Percentiles rank a stretch among this genome's conserved stretches.
phyloP scores from a whole-genome alignment of 2,888 invertebrate genomes.

The Epinotia demarniana region DNA sequence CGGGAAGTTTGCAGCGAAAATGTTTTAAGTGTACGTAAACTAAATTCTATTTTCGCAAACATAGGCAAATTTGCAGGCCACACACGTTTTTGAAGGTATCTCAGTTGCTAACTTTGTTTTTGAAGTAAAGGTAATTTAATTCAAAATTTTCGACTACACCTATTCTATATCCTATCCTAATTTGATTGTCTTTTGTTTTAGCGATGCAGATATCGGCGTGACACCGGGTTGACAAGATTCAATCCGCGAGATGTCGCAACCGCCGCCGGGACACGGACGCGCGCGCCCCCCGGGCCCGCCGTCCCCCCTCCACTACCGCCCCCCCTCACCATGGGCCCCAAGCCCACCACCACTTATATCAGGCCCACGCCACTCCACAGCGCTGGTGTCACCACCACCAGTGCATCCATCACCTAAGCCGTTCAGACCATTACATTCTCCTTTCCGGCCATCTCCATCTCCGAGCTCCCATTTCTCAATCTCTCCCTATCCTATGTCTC shows the following conservation, averaged over 20 bases:
- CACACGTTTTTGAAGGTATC: background rate
- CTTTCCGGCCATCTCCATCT: constrained; percentile 75
- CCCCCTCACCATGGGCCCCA: constrained; percentile 90
- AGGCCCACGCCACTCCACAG: constrained; percentile 83
- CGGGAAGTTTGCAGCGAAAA: background rate
- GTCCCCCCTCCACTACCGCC: constrained; percentile 88
- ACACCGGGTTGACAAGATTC: constrained; percentile 82
- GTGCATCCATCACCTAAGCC: constrained; percentile 83
- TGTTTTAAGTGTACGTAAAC: constrained; percentile 1
- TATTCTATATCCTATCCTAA: background rate
- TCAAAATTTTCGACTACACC: too few relatives aligned
- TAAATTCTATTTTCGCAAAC: constrained; percentile 1
- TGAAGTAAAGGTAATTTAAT: background rate
- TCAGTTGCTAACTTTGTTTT: background rate
- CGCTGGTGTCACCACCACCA: constrained; percentile 84
- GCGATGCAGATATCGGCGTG: constrained; percentile 82
- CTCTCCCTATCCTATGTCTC: constrained; percentile 82
- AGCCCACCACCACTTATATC: constrained; percentile 90
- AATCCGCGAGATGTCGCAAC: constrained; percentile 83
- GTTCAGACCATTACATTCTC: constrained; percentile 79
- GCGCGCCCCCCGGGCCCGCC: constrained; percentile 75
- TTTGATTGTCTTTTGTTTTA: constrained; percentile 66
- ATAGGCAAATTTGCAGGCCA: background rate
- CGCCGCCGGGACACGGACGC: constrained; percentile 81
- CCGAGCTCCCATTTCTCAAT: constrained; percentile 82